phyloP scores from a whole-genome alignment of 1,140 invertebrate species.

The Brachionus plicatilis region DNA sequence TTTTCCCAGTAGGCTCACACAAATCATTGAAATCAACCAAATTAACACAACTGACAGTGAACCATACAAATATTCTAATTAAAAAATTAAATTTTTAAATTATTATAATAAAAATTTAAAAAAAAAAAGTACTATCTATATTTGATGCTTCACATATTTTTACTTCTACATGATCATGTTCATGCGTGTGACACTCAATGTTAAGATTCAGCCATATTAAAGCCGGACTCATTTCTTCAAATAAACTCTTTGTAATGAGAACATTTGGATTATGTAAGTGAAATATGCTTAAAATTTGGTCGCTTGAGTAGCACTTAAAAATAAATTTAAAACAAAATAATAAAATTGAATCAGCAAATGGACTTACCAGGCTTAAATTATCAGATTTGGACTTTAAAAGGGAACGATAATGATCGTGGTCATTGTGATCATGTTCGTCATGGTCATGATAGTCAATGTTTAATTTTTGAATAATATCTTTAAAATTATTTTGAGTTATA shows the following conservation, averaged over 20 bases:
- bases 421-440: not conserved
- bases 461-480: not conserved
- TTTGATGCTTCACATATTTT: not conserved
- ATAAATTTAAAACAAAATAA: not conserved
- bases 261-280: not conserved
- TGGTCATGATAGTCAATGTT: not conserved
- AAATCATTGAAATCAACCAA: slow-evolving; percentile 5
- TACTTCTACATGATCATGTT: not conserved
- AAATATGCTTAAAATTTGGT: not conserved
- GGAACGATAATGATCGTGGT: not conserved
- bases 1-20: not conserved
- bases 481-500: not conserved
- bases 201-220: not conserved
- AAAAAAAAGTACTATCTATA: not conserved
- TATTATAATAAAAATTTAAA: not conserved
- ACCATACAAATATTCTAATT: not conserved
- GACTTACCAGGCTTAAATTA: not conserved
- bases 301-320: not conserved
- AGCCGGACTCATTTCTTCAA: not conserved
- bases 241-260: not conserved
- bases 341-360: not conserved
- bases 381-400: not conserved
- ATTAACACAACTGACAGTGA: not conserved
- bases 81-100: not conserved
- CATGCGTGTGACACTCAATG: not conserved